Conservation (phyloP, 37 sponge, comb jelly and placozoan species). For the Ephydatia muelleri region DNA sequence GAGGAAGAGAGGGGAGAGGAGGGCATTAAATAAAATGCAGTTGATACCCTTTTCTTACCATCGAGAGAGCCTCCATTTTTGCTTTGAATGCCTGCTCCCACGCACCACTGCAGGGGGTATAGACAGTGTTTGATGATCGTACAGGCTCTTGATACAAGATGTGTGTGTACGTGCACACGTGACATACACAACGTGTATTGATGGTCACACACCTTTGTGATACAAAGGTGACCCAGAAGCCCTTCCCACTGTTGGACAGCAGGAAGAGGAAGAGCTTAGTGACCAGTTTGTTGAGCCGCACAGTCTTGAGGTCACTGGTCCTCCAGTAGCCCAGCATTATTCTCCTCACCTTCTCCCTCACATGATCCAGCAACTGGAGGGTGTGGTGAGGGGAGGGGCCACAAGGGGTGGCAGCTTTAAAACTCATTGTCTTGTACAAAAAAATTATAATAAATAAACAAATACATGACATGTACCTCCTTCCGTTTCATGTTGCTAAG, state of each 20-base stretch:
- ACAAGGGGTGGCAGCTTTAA: background rate
- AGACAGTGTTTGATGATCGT: no score
- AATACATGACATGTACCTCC: conserved; percentile 19
- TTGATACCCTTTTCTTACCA: conserved; percentile 21
- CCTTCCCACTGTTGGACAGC: conserved; percentile 48
- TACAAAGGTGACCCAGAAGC: conserved; percentile 58
- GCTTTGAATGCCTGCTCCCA: conserved; percentile 75
- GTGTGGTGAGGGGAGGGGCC: background rate
- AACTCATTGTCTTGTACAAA: background rate
- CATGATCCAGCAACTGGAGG: conserved; percentile 29
- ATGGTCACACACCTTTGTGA: conserved; percentile 28
- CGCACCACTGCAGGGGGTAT: conserved; percentile 17
- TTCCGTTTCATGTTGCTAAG: conserved; percentile 47
- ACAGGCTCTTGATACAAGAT: no score
- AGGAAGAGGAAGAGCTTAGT: conserved; percentile 50
- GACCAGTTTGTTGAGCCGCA: conserved; percentile 45
- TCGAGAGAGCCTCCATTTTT: conserved; percentile 52
- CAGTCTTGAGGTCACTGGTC: conserved; percentile 25
- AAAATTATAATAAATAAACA: conserved; percentile 3
- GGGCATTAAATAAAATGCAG: background rate
- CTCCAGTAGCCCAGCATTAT: conserved; percentile 59
- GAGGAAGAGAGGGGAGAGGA: background rate
- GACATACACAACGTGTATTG: no score
- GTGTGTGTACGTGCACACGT: no score
- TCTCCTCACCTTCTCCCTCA: conserved; percentile 34